phyloP scores from a whole-genome alignment of 2,888 invertebrate species.

The Dryobota labecula region DNA sequence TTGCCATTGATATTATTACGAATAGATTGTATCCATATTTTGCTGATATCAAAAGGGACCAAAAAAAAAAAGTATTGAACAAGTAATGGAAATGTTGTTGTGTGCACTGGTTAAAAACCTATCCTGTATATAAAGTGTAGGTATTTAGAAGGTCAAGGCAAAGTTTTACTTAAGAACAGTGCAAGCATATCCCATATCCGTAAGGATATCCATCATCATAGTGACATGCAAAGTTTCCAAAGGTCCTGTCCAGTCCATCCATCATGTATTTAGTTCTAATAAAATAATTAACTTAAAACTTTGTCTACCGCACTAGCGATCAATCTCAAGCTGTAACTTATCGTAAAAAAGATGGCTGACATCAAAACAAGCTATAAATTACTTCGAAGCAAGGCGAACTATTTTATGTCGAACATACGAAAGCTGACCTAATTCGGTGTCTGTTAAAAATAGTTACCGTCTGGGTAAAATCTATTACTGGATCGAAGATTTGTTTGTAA shows the following conservation, averaged over 20 bases:
- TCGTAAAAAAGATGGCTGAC: constrained; percentile 24
- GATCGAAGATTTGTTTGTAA: not conserved
- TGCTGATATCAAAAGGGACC: too few species aligned
- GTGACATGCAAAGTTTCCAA: not conserved
- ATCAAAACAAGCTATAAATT: constrained; percentile 55
- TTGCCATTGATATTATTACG: too few species aligned
- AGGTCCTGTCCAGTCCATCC: not conserved
- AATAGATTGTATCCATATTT: too few species aligned
- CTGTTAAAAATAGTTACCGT: constrained; percentile 53
- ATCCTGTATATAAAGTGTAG: too few species aligned
- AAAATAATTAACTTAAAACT: not conserved
- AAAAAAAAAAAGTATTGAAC: too few species aligned
- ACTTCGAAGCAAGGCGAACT: constrained; percentile 35
- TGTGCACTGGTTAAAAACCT: too few species aligned
- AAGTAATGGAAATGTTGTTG: too few species aligned
- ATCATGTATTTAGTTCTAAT: not conserved
- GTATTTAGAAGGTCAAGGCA: not conserved
- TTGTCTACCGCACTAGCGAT: not conserved
- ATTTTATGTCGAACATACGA: constrained; percentile 37
- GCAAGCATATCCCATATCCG: too few species aligned
- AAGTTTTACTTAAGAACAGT: not conserved
- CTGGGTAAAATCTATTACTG: constrained; percentile 34
- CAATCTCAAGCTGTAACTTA: constrained; percentile 12
- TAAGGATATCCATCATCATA: not conserved
- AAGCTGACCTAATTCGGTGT: constrained; percentile 48